Base-by-base conservation (phyloP, 2,888 invertebrate species). In the Operophtera brumata region DNA sequence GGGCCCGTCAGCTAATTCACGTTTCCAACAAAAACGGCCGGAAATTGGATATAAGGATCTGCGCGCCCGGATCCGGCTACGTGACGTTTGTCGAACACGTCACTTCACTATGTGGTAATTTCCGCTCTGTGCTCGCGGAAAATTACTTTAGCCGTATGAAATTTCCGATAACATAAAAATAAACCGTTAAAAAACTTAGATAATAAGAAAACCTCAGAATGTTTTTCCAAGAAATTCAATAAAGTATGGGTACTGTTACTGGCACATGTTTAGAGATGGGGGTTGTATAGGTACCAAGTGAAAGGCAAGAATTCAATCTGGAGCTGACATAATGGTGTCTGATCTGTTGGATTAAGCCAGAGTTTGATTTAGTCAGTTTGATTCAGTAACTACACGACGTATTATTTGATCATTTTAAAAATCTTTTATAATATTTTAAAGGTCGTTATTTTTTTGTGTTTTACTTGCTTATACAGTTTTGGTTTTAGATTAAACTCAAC, bases 1-100 rank as follows among this genome's bases (percentile, higher is more conserved):
- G 82, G 81, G 80, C 84, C 85, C 80, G 84, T 84, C 87, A 82
- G 84, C 87, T 90, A 89, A 89, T 89, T 88, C 88, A 80, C 81
- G 82, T 85, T 86, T 82, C 81, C 85, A 86, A 88, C 89, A 90
- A 89, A 88, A 90, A 86, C 86, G 80, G 54, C 85, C 84, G 89
- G 89, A 90, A 89, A 89, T 89, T 89, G 87, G 88, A 89, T 88
- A 87, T 88, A 88, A 88, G 89, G 86, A 89, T 89, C 89, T 89
- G 82, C 82, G 82, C 81, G 82, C 80, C 73, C 73, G 82, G 83
- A 82, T 86, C 86, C 88, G 86, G 84, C 83, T 86, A 88, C 89
- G 89, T 88, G 89, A 88, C 89, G 88, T 86, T 86, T 89, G 88
- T 87, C 87, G 86, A 88, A 89, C 86, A 88, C 86, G 87, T 88